These are phyloP conservation scores for Cetoscarus ocellatus DNA, from an alignment of 2,797 vertebrate species.

Conservation along the genomic window DNA sequence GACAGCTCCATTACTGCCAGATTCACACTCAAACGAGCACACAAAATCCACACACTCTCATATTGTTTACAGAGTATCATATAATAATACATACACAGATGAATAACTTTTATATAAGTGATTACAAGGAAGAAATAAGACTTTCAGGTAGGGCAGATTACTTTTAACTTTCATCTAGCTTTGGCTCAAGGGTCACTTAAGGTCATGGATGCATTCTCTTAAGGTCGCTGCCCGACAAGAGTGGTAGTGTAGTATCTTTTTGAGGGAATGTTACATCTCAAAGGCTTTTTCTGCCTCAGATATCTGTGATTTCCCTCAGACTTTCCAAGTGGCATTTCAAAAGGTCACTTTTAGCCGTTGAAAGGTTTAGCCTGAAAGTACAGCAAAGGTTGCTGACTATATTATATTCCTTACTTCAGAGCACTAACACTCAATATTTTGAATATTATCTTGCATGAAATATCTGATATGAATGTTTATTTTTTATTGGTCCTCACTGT, in stretches of 20 bases:
- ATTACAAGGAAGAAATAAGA: not conserved
- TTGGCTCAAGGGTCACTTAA: slow-evolving; percentile 18
- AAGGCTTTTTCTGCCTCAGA: slow-evolving; percentile 7
- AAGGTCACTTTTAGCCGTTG: slow-evolving; percentile 32
- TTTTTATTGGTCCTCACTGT: not conserved
- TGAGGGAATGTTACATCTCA: not conserved
- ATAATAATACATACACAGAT: not conserved
- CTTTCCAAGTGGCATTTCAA: slow-evolving; percentile 42
- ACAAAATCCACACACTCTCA: not conserved
- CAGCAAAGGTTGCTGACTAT: slow-evolving; percentile 14
- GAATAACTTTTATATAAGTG: not conserved
- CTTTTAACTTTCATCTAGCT: not conserved
- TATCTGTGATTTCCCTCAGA: slow-evolving; percentile 11
- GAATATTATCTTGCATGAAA: not conserved
- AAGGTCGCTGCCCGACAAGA: slow-evolving; percentile 13
- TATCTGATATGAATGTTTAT: not conserved
- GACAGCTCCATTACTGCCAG: slow-evolving; percentile 77
- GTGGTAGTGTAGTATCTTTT: not conserved
- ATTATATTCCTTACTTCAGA: slow-evolving; percentile 5
- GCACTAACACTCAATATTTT: slow-evolving; percentile 6
- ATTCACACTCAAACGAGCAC: slow-evolving; percentile 25
- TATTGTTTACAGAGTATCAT: slow-evolving; percentile 6
- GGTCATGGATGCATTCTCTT: slow-evolving; percentile 13
- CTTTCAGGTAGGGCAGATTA: not conserved
- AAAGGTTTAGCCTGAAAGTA: slow-evolving; percentile 16